Evolutionary conservation across 2,888 invertebrate species (phyloP).

Genomic region (Malthinus flaveolus): DNA sequence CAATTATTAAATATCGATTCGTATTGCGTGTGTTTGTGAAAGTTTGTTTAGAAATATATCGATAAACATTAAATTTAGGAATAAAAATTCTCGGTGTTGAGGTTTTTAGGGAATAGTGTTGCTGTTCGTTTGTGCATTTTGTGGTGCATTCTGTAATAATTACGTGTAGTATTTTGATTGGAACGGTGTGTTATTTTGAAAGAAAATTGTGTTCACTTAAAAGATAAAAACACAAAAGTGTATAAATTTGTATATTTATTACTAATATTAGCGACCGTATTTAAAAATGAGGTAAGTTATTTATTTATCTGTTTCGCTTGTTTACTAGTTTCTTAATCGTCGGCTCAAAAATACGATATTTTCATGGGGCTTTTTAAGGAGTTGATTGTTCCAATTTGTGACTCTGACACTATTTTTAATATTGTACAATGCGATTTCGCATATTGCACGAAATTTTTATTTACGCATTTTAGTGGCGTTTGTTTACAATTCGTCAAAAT

Average conservation of each 20-base stretch:
- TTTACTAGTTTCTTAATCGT: slow-evolving; percentile 4
- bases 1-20: background rate
- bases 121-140: background rate
- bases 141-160: background rate
- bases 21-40: no score
- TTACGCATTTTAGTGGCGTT: no score
- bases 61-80: no score
- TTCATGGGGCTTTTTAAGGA: slow-evolving; percentile 5
- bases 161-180: no score
- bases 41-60: no score
- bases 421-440: slow-evolving; percentile 2
- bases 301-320: slow-evolving; percentile 1
- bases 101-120: background rate
- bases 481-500: no score
- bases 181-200: no score
- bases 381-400: slow-evolving; percentile 6
- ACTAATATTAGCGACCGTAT: background rate
- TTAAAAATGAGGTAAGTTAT: slow-evolving; percentile 6
- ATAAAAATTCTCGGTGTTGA: no score
- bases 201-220: no score
- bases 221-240: no score
- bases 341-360: slow-evolving; percentile 1
- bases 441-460: background rate
- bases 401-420: slow-evolving; percentile 14
- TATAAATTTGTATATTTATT: background rate